These are phyloP conservation scores for Tiliacea aurago DNA, from an alignment of 2,888 invertebrate genomes.

Conservation along the genomic window DNA sequence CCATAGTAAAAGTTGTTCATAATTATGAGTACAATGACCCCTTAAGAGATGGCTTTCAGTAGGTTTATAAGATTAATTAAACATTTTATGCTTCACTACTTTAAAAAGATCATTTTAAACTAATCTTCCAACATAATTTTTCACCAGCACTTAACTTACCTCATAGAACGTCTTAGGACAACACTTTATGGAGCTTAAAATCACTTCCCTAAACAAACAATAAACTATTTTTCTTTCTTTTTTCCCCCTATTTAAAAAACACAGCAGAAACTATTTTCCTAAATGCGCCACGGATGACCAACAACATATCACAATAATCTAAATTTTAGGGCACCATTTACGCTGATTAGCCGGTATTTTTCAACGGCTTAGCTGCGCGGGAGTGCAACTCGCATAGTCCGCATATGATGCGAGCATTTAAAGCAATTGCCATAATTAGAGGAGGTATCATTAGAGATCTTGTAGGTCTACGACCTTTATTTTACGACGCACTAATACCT, in stretches of 20 bases:
- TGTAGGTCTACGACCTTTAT: constrained; percentile 48
- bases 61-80: not conserved
- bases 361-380: constrained; percentile 39
- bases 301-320: constrained; percentile 50
- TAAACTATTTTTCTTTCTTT: too few species aligned
- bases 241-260: not conserved
- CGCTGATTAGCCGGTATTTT: constrained; percentile 52
- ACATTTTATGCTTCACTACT: not conserved
- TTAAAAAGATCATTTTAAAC: not conserved
- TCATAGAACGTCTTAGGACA: not conserved
- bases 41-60: too few species aligned
- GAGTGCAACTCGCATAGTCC: constrained; percentile 61
- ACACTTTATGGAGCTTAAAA: not conserved
- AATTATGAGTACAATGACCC: too few species aligned
- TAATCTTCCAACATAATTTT: not conserved
- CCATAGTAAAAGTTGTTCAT: too few species aligned
- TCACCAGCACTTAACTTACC: constrained; percentile 15
- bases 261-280: constrained; percentile 9
- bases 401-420: constrained; percentile 61
- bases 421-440: constrained; percentile 68
- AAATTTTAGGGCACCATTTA: constrained; percentile 64
- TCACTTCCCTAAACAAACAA: not conserved
- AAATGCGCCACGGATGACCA: constrained; percentile 30
- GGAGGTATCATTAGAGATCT: constrained; percentile 62
- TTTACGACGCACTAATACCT: constrained; percentile 30